A percentile compares a stretch with the other conserved stretches of the same genome.
phyloP scores from a whole-genome alignment of 1,140 invertebrate species.

The Phymastichus coffea region DNA sequence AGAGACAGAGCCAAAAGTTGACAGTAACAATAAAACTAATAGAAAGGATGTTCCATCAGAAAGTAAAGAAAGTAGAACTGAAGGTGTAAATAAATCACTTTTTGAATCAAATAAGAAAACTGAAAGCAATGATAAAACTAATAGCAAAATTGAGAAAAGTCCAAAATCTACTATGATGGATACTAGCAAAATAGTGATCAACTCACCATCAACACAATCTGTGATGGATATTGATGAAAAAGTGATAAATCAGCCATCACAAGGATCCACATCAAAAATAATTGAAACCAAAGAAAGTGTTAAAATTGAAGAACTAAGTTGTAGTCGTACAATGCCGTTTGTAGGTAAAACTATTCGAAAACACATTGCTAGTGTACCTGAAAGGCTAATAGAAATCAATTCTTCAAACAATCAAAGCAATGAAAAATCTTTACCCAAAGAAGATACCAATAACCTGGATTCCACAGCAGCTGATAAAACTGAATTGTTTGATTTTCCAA shows the following conservation, averaged over 20 bases:
- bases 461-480: too few relatives aligned
- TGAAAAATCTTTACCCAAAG: too few relatives aligned
- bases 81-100: not conserved
- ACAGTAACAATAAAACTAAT: constrained; percentile 9
- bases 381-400: not conserved
- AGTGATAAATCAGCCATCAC: not conserved
- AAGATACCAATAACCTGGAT: too few relatives aligned
- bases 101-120: not conserved
- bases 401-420: not conserved
- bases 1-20: not conserved
- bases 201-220: too few relatives aligned
- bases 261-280: not conserved
- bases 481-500: not conserved
- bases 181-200: too few relatives aligned
- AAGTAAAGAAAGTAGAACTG: not conserved
- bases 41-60: not conserved
- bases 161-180: too few relatives aligned
- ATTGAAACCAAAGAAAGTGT: constrained; percentile 20
- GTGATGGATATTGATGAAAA: not conserved
- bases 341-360: not conserved
- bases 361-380: not conserved
- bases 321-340: constrained; percentile 16
- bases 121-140: not conserved
- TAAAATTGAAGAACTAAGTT: constrained; percentile 1
- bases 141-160: not conserved